Conservation (phyloP, 92 coral and sea anemone genomes). For the Palythoa caribaeorum region DNA sequence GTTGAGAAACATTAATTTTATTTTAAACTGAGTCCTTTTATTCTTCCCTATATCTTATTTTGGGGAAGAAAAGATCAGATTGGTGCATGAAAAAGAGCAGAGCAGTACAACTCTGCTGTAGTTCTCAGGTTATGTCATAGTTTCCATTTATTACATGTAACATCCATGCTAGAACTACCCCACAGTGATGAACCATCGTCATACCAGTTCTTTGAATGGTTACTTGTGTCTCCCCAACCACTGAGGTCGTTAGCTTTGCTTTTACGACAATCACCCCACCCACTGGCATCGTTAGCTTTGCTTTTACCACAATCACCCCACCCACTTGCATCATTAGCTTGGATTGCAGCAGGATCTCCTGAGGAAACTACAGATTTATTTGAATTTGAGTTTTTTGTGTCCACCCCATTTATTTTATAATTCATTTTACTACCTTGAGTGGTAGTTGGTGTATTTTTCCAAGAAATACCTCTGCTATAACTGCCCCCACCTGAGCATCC, state of each 20-base stretch:
- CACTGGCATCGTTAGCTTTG: background rate
- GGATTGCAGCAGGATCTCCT: background rate
- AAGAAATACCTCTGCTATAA: background rate
- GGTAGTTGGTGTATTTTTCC: background rate
- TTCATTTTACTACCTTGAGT: background rate
- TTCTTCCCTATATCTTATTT: too few species aligned
- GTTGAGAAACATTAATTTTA: too few species aligned
- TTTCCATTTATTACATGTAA: background rate
- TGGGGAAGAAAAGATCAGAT: too few species aligned
- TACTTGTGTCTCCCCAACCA: constrained; percentile 74
- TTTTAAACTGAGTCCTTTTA: too few species aligned
- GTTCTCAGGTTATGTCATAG: too few species aligned
- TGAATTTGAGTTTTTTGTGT: constrained; percentile 45
- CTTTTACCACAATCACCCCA: background rate
- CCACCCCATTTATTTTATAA: background rate
- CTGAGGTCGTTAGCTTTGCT: background rate
- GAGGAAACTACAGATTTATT: constrained; percentile 67
- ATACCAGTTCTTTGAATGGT: constrained; percentile 66
- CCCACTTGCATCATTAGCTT: background rate
- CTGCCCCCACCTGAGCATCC: background rate
- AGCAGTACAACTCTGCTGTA: too few species aligned
- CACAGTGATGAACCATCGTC: constrained; percentile 77
- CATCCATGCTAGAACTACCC: constrained; percentile 21
- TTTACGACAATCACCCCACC: background rate
- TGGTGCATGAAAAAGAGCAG: too few species aligned